These are phyloP conservation scores for Epinephelus coioides DNA, from an alignment of 2,797 vertebrate species.

Conservation along the genomic window DNA sequence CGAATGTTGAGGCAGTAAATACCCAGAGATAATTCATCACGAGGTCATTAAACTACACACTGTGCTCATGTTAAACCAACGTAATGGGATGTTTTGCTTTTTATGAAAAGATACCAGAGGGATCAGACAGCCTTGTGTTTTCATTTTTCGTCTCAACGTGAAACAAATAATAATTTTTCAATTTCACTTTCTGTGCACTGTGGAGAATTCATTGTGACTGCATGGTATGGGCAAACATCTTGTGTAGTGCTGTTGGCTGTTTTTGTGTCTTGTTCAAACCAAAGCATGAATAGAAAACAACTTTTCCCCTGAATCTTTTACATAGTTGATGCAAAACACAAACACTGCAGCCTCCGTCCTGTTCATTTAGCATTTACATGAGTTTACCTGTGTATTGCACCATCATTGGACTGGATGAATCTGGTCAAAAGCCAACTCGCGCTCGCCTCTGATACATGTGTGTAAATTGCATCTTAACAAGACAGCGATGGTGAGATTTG, in stretches of 20 bases:
- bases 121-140: constrained; percentile 16
- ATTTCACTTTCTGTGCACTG: constrained; percentile 18
- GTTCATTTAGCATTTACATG: background rate
- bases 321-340: background rate
- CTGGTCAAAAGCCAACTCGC: too few species aligned
- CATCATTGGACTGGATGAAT: background rate
- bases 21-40: background rate
- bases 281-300: constrained; percentile 28
- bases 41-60: constrained; percentile 12
- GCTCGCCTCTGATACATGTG: too few species aligned
- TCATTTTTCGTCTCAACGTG: constrained; percentile 27
- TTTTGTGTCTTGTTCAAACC: constrained; percentile 10
- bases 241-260: background rate
- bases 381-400: background rate
- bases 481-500: too few species aligned
- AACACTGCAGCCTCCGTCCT: background rate
- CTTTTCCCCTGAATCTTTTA: background rate
- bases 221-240: background rate
- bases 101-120: constrained; percentile 23
- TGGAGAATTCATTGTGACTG: constrained; percentile 13
- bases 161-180: constrained; percentile 30
- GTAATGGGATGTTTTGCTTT: constrained; percentile 21
- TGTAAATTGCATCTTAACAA: background rate
- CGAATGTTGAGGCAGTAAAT: background rate
- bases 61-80: background rate